Percentiles rank a stretch among this genome's conserved stretches.
These are phyloP conservation scores for Phoeniculus purpureus DNA, from an alignment of 2,797 vertebrate genomes.

Conservation along the genomic window DNA sequence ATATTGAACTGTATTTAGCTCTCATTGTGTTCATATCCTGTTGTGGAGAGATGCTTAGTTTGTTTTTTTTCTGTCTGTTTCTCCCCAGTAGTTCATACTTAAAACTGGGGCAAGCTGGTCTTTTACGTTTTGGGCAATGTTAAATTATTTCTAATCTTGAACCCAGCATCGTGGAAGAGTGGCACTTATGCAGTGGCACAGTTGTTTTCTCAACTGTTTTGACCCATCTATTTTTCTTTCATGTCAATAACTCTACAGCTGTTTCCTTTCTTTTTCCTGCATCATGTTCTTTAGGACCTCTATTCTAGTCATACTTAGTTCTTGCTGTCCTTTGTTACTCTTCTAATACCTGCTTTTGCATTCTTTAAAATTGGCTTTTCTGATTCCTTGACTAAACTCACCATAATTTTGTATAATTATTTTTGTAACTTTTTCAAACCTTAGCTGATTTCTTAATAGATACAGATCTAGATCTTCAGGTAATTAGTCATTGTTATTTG, in stretches of 20 bases:
- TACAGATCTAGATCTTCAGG: not conserved
- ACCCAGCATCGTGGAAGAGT: not conserved
- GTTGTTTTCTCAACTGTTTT: not conserved
- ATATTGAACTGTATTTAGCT: not conserved
- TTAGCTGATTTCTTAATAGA: not conserved
- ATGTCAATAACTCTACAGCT: not conserved
- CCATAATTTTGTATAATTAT: not conserved
- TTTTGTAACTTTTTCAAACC: not conserved
- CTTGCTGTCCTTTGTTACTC: not conserved
- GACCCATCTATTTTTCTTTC: not conserved
- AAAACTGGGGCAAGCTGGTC: not conserved
- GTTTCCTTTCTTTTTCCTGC: not conserved
- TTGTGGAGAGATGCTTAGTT: not conserved
- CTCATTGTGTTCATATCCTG: not conserved
- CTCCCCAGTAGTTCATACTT: not conserved
- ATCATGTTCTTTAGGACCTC: not conserved
- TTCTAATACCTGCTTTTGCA: not conserved
- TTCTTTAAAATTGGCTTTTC: not conserved
- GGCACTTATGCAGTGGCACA: not conserved
- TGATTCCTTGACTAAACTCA: not conserved
- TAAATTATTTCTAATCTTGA: not conserved
- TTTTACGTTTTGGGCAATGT: not conserved
- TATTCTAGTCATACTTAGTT: not conserved
- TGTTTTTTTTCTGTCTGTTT: not conserved
- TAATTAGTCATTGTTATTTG: not conserved